These are phyloP conservation scores for Pseudachorutes palmiensis DNA, from an alignment of 1,140 invertebrate genomes.

Conservation along the genomic window DNA sequence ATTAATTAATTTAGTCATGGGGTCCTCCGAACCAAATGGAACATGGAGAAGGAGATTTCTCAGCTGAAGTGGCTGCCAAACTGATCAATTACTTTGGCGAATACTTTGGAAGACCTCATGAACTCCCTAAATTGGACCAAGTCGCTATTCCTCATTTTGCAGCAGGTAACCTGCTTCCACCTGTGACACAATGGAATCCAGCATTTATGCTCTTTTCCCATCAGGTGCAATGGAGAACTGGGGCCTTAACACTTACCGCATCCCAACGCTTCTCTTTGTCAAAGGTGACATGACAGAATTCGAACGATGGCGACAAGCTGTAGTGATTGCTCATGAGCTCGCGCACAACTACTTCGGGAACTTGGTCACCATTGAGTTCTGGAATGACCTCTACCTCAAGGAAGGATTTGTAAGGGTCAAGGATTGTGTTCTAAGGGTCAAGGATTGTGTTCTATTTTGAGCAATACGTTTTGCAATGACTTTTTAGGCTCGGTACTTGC, in stretches of 20 bases:
- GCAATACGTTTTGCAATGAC: conserved; percentile 1
- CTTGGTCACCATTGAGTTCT: conserved; percentile 8
- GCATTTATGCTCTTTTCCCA: not conserved
- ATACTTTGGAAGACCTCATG: conserved; percentile 49
- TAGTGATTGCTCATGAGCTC: conserved; percentile 16
- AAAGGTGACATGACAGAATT: conserved; percentile 11
- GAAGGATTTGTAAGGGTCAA: not conserved
- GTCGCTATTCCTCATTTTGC: conserved; percentile 53
- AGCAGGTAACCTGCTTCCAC: conserved; percentile 41
- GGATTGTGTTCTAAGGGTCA: too few species aligned
- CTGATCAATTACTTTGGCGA: conserved; percentile 48
- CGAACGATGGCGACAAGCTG: not conserved
- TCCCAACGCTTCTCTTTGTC: conserved; percentile 6
- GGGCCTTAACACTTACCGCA: conserved; percentile 46
- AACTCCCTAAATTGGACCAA: conserved; percentile 47
- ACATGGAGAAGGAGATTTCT: conserved; percentile 40
- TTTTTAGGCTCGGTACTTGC: conserved; percentile 7
- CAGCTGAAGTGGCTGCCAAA: conserved; percentile 46
- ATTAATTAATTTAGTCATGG: conserved; percentile 8
- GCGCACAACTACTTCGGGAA: conserved; percentile 22
- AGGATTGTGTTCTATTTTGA: conserved; percentile 1
- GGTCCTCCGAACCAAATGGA: conserved; percentile 9
- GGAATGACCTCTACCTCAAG: conserved; percentile 16
- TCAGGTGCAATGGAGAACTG: conserved; percentile 36
- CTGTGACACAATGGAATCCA: not conserved